Conservation (phyloP, 2,888 invertebrate genomes). For the Heliconius sara region DNA sequence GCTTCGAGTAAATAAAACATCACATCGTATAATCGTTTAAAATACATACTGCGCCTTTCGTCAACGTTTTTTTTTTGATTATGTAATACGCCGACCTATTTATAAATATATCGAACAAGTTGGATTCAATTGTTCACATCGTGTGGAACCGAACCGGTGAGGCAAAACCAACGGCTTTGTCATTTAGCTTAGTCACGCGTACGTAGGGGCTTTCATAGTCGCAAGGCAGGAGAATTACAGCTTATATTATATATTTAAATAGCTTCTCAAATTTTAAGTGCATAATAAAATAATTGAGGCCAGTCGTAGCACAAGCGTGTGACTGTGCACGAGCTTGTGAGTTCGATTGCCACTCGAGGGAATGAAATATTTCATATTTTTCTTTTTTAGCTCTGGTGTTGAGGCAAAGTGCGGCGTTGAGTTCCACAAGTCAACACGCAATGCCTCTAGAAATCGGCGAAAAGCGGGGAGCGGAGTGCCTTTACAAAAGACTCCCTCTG, state of each 20-base stretch:
- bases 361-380: too few species aligned
- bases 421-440: too few species aligned
- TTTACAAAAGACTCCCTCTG: too few species aligned
- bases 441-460: too few species aligned
- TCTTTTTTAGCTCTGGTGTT: too few species aligned
- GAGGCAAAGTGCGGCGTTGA: too few species aligned
- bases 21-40: background rate
- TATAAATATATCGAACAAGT: slow-evolving; percentile 24
- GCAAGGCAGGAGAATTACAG: slow-evolving; percentile 7
- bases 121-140: slow-evolving; percentile 19
- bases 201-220: slow-evolving; percentile 9
- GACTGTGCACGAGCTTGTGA: too few species aligned
- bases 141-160: slow-evolving; percentile 26
- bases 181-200: slow-evolving; percentile 38
- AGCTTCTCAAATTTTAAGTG: background rate
- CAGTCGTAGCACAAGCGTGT: too few species aligned
- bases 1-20: too few species aligned
- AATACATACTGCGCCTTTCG: background rate
- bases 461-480: too few species aligned
- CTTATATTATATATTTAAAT: background rate
- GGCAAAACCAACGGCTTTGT: slow-evolving; percentile 35
- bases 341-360: too few species aligned
- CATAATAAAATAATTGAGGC: background rate
- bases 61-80: background rate
- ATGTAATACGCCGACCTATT: slow-evolving; percentile 12